phyloP scores from a whole-genome alignment of 2,797 vertebrate genomes.

The Oreonectes daqikongensis region DNA sequence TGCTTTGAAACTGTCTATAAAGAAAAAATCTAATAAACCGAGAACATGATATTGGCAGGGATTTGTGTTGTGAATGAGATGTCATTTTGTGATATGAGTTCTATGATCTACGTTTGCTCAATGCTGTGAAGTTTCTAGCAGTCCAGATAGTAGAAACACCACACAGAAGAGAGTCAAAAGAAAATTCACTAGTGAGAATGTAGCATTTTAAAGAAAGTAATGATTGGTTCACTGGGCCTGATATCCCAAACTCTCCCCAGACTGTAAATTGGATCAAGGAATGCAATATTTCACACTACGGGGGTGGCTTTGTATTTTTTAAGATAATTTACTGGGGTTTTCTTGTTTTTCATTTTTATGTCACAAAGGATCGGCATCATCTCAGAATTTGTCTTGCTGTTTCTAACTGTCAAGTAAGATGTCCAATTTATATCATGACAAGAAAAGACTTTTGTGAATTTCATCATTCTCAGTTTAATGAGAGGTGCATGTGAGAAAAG shows the following conservation, averaged over 20 bases:
- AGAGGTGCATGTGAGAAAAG: background rate
- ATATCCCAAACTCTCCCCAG: slow-evolving; percentile 13
- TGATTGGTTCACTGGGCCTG: slow-evolving; percentile 19
- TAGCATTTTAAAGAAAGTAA: slow-evolving; percentile 38
- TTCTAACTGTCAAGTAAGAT: slow-evolving; percentile 25
- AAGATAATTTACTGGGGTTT: too few relatives aligned
- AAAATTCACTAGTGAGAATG: slow-evolving; percentile 13
- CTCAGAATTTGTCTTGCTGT: background rate
- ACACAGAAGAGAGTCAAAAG: background rate
- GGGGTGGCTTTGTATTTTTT: background rate
- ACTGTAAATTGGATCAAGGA: slow-evolving; percentile 37
- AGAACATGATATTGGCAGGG: background rate
- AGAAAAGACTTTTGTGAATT: background rate
- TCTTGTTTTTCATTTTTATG: slow-evolving; percentile 25
- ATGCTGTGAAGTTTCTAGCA: slow-evolving; percentile 1
- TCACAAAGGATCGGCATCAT: background rate
- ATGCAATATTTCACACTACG: slow-evolving; percentile 21
- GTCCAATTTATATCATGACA: slow-evolving; percentile 4
- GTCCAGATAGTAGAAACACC: slow-evolving; percentile 21
- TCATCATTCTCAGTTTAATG: slow-evolving; percentile 49
- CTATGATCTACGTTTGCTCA: background rate
- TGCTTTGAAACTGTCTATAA: too few relatives aligned
- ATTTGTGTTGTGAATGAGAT: background rate
- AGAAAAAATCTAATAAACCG: background rate
- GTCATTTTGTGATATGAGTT: background rate